Percentiles rank a stretch among this genome's conserved stretches.
Evolutionary conservation across 2,113 vertebrate genomes (phyloP).

Genomic region (Gambusia affinis): DNA sequence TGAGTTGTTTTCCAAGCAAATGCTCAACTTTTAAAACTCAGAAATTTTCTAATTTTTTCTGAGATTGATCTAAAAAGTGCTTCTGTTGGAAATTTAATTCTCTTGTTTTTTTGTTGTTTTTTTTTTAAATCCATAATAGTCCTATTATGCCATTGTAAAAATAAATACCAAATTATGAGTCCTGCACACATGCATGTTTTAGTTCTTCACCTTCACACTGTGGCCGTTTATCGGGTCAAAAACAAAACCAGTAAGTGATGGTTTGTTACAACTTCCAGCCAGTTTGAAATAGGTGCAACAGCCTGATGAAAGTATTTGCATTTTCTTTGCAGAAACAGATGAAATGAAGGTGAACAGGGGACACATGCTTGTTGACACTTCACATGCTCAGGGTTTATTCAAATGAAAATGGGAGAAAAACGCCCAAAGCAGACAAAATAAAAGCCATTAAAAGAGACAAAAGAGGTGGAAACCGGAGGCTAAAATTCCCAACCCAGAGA

Average conservation of each 20-base stretch:
- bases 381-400: background rate
- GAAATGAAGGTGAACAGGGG: constrained; percentile 5
- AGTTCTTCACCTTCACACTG: background rate
- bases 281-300: background rate
- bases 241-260: constrained; percentile 17
- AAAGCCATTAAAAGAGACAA: constrained; percentile 6
- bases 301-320: background rate
- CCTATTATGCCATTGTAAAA: too few relatives aligned
- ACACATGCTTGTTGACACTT: constrained; percentile 20
- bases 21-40: too few relatives aligned
- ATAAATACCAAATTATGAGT: background rate
- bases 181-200: constrained; percentile 28
- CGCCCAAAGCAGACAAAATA: constrained; percentile 11
- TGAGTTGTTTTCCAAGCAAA: too few relatives aligned
- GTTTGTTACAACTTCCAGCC: constrained; percentile 26
- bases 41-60: too few relatives aligned
- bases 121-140: too few relatives aligned
- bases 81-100: too few relatives aligned
- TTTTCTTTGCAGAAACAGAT: background rate
- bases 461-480: constrained; percentile 5
- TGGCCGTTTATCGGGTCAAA: background rate
- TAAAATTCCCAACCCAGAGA: background rate
- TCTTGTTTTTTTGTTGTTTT: too few relatives aligned
- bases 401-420: constrained; percentile 1
- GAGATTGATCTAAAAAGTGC: too few relatives aligned